Conservation (phyloP, 53 echinoderm and acorn worm genomes). For the Stichopus horrens region DNA sequence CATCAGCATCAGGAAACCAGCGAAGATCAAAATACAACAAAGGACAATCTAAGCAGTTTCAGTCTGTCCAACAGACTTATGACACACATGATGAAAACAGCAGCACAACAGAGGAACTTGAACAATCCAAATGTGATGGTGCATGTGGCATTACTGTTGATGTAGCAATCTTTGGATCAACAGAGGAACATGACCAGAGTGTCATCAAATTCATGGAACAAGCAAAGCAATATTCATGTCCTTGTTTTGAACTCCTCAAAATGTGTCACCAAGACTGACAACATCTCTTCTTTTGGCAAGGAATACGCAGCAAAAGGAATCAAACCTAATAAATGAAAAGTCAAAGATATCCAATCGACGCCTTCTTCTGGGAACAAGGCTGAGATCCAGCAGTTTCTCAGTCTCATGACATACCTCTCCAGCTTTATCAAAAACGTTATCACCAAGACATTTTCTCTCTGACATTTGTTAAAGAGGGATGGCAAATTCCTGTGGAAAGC, state of each 20-base stretch:
- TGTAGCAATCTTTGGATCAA: constrained; percentile 39
- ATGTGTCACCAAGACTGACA: constrained; percentile 51
- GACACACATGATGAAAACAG: too few relatives aligned
- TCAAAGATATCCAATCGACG: constrained; percentile 45
- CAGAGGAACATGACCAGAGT: constrained; percentile 52
- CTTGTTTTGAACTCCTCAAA: constrained; percentile 67
- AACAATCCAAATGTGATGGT: constrained; percentile 18
- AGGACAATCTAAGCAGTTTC: constrained; percentile 52
- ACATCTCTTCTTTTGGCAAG: constrained; percentile 57
- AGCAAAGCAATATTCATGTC: constrained; percentile 20
- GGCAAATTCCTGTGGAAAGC: constrained; percentile 51
- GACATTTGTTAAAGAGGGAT: constrained; percentile 59
- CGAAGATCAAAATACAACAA: constrained; percentile 53
- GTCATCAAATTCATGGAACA: constrained; percentile 34
- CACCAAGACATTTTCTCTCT: constrained; percentile 43
- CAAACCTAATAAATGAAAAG: constrained; percentile 52
- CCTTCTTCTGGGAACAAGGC: constrained; percentile 51
- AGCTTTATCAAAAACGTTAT: constrained; percentile 55
- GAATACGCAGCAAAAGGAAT: constrained; percentile 57
- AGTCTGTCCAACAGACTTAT: too few relatives aligned
- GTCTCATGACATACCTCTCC: constrained; percentile 55
- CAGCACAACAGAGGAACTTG: too few relatives aligned
- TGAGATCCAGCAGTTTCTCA: constrained; percentile 63
- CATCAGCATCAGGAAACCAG: constrained; percentile 33
- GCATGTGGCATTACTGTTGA: constrained; percentile 48